Evolutionary conservation across 2,113 vertebrate genomes (phyloP).

Genomic region (Toxotes jaculatrix): DNA sequence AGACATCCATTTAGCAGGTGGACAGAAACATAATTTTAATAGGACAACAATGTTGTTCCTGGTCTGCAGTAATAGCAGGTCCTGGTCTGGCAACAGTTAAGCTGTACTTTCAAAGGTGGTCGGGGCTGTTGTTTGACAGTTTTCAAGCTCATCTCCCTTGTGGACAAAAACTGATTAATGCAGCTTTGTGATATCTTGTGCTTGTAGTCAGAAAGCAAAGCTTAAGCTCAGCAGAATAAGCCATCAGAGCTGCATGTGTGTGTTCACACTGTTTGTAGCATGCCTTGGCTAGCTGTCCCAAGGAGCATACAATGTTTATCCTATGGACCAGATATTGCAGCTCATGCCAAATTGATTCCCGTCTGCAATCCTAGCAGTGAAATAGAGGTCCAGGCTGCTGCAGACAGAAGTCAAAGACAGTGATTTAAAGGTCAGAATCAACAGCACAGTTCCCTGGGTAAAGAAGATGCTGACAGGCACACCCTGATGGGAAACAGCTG

Average conservation of each 20-base stretch:
- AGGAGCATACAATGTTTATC: constrained; percentile 47
- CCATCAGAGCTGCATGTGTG: constrained; percentile 14
- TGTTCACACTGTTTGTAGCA: constrained; percentile 20
- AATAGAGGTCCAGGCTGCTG: constrained; percentile 54
- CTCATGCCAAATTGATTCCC: constrained; percentile 70
- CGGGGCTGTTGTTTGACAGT: background rate
- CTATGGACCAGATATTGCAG: constrained; percentile 57
- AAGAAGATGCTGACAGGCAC: constrained; percentile 67
- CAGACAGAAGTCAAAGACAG: constrained; percentile 63
- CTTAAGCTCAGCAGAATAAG: constrained; percentile 24
- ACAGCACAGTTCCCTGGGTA: constrained; percentile 59
- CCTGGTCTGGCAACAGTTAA: background rate
- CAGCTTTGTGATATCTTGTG: constrained; percentile 7
- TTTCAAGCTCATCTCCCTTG: background rate
- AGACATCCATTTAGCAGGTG: too few species aligned
- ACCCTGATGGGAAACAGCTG: constrained; percentile 65
- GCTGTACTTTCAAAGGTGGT: background rate
- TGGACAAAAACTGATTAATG: background rate
- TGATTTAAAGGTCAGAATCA: constrained; percentile 77
- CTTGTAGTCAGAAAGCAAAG: constrained; percentile 13
- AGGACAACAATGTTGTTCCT: background rate
- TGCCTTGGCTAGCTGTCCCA: constrained; percentile 9
- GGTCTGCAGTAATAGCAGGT: background rate
- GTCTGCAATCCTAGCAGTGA: constrained; percentile 55
- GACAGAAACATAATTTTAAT: background rate